Base-by-base conservation (phyloP, 2,113 vertebrate genomes). In the pig (Sus scrofa) region DNA sequence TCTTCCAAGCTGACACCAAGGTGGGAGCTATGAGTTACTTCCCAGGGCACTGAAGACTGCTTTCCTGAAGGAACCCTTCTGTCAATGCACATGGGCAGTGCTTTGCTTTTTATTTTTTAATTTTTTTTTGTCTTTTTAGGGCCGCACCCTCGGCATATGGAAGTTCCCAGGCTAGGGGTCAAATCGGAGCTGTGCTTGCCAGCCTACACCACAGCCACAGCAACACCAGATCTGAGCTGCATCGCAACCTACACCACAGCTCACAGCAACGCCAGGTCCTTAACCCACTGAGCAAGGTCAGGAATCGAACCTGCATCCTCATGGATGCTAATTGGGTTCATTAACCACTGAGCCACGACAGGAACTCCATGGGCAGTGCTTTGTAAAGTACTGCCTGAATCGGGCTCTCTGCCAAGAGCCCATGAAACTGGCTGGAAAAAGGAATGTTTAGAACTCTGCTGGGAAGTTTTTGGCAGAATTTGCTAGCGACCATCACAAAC, bases 381-480 rank as follows among this genome's bases (percentile, higher is more conserved):
- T 94, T 83, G 94, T n/a, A 78, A 91, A 97, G 30, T 85, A 63
- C 82, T 98, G 88, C 91, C 94, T 62, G 32, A 93, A 37, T 83
- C 37, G 27, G 44, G 73, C 65, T 73, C 26, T 93, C 89, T 93
- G 74, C 91, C 2, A 11, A 94, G 89, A 97, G 86, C 56, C 56
- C 63, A 85, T 10, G 74, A 95, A 89, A 65, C 52, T 26, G 63
- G 68, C 85, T 78, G 56, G 71, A 60, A 95, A 96, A 56, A 86
- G 67, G 30, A 85, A 58, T 82, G 86, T 92, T 93, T 91, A 84
- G 81, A 91, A 94, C 65, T 56, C 37, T 88, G 74, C 86, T 89
- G 93, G 91, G 94, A 96, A 89, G 84, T 91, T 71, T 92, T 83
- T 87, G 75, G 94, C 77, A 95, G 84, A 86, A 70, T 2, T 89